Base-by-base conservation (phyloP, 2,113 vertebrate species). In the Boulengeromyrus knoepffleri region DNA sequence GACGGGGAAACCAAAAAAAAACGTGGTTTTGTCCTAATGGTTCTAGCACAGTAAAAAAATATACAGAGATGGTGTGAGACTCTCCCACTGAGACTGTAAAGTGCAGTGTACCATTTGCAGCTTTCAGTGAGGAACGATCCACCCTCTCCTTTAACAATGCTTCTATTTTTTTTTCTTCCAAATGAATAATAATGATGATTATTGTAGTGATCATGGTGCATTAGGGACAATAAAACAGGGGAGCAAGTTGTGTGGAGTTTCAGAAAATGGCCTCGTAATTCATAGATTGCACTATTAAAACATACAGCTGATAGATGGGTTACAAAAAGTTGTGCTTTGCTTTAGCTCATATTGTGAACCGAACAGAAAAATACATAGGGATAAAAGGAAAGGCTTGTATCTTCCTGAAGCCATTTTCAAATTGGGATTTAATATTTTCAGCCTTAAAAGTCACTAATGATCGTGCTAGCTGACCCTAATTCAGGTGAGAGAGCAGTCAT, bases 141-240 rank as follows among this genome's bases (percentile, higher is more conserved):
- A 17, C 74, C 74, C 1, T 77, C 31, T 80, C 36, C 17, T 77
- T 15, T 77, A 77, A 36, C 70, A 39, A 15, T 77, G 70, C 31
- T 77, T 5, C 70, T 53, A 1, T 53, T 19, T 31, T 77, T 77
- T 36, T 77, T 39, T 24, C 70, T 39, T 77, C 36, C 70, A 77
- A 77, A 77, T 80, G 74, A 80, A 80, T 42, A 77, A 77, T 77
- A 80, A 80, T 42, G 36, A 77, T 77, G 36, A 80, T 80, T 80
- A 80, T 80, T 42, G 36, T 19, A 36, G 36, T 80, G 74, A 80
- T 80, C 74, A 80, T 42, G 36, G 74, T 80, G 74, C 74, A 80
- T 80, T 80, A 42, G 36, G 74, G 74, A 9, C 74, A 42, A 39
- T 77, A 77, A 19, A 80, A 19, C 36, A 19, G 31, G 15, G 31